A percentile compares a stretch with the other conserved stretches of the same genome.
phyloP scores from a whole-genome alignment of 2,113 vertebrate species.

The Parotia lawesii region DNA sequence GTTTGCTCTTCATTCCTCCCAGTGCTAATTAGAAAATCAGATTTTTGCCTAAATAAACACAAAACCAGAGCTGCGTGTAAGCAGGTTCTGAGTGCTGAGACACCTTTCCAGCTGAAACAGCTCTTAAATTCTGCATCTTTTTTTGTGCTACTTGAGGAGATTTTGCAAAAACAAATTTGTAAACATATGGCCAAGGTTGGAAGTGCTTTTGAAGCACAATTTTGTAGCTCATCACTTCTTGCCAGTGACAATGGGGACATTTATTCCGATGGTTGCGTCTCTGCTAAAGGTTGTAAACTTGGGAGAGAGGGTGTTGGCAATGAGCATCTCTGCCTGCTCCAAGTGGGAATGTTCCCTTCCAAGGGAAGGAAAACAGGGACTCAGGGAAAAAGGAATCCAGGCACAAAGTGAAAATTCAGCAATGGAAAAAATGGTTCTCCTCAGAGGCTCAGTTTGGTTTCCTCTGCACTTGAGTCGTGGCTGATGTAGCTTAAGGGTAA shows the following conservation, averaged over 20 bases:
- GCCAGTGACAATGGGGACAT: not conserved
- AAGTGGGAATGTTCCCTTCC: not conserved
- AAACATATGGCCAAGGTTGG: constrained; percentile 4
- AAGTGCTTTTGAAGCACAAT: constrained; percentile 23
- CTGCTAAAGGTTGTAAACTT: not conserved
- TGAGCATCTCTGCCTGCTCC: not conserved
- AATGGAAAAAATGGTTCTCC: constrained; percentile 6
- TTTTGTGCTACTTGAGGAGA: not conserved
- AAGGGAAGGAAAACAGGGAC: not conserved
- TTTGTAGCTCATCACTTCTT: not conserved
- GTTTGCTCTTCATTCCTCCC: constrained; percentile 20
- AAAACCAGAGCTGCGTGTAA: constrained; percentile 43
- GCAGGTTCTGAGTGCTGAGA: constrained; percentile 18
- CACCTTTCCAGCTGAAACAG: constrained; percentile 39
- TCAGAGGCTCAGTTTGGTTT: not conserved
- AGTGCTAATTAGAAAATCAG: constrained; percentile 46
- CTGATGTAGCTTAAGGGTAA: not conserved
- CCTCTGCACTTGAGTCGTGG: not conserved
- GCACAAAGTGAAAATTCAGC: not conserved
- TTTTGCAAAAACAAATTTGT: not conserved
- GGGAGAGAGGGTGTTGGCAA: not conserved
- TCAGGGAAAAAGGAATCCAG: not conserved
- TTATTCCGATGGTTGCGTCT: not conserved
- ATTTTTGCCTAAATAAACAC: constrained; percentile 60
- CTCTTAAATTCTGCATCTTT: constrained; percentile 8